Evolutionary conservation across 2,888 invertebrate species (phyloP), one percentile per base, ranked within the genome.

Genomic region (Pyrrhosoma nymphula): DNA sequence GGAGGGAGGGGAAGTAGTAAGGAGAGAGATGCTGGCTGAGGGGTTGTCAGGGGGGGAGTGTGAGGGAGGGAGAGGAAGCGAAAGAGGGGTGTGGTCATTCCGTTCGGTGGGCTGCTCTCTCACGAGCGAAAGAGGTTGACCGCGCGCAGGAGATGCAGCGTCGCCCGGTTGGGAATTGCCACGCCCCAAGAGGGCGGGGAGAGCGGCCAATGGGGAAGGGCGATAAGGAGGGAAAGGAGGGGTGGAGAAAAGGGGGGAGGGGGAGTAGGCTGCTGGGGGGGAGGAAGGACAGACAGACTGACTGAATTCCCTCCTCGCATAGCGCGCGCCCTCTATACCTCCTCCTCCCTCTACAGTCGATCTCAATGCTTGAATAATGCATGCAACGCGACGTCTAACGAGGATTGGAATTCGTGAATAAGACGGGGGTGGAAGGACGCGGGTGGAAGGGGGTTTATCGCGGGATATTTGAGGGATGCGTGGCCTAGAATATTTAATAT

Each of bases 341-440:
- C 82, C 35, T 26, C 82, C 56, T 14, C 16, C 16, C 6, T 2
- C 60, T 60, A 10, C 89, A 12, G 47, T 4, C 55, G 69, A 69
- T 39, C 39, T 69, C 93, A 35, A 63, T 55, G 82, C 82, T 69
- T 93, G 93, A 93, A 93, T 93, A 93, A 93, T 93, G 93, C 93
- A 93, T 93, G 69, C 93, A 82, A 82, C 82, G 63, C 30, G 56
- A 23, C 91, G 47, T 75, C 69, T 93, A 47, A 39, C 47, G 93
- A 93, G 93, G 63, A 91, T 63, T 23, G 91, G 93, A 93, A 93
- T 93, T 75, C 93, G 69, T 93, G 93, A 93, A 93, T 93, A 93
- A 69, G 93, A 47, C 47, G 56, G 63, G 93, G 93, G 93, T n/a
- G 69, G 93, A 30, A 30, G 69, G 23, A 47, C 69, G 93, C 47